Evolutionary conservation across 1,140 invertebrate species (phyloP).

Genomic region (Drosophila prosaltans): DNA sequence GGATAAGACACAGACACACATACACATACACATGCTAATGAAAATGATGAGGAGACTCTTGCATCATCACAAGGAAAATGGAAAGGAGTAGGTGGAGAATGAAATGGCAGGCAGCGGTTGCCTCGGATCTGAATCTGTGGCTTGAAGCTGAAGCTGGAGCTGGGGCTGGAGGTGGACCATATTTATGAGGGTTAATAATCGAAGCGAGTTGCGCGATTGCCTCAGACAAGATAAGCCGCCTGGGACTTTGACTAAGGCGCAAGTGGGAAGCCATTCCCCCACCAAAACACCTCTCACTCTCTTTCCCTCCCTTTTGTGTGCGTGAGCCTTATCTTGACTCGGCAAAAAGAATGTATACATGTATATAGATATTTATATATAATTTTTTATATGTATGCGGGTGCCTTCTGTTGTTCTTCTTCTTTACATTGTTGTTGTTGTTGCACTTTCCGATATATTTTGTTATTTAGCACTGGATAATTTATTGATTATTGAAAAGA

Average conservation of each 20-base stretch:
- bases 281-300: neutral
- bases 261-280: slow-evolving; percentile 16
- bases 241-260: slow-evolving; percentile 19
- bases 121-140: too few relatives aligned
- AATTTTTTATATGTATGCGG: slow-evolving; percentile 48
- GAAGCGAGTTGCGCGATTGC: slow-evolving; percentile 61
- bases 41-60: slow-evolving; percentile 44
- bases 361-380: slow-evolving; percentile 2
- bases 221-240: slow-evolving; percentile 60
- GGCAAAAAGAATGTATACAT: slow-evolving; percentile 49
- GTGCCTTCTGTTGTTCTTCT: slow-evolving; percentile 27
- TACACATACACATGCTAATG: slow-evolving; percentile 54
- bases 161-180: slow-evolving; percentile 37
- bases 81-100: slow-evolving; percentile 16
- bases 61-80: slow-evolving; percentile 13
- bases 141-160: neutral
- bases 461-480: slow-evolving; percentile 25
- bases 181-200: slow-evolving; percentile 80
- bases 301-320: neutral
- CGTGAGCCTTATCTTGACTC: slow-evolving; percentile 64
- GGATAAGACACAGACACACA: slow-evolving; percentile 11
- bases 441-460: slow-evolving; percentile 13
- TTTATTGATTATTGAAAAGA: slow-evolving; percentile 69
- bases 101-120: too few relatives aligned
- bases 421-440: neutral